Evolutionary conservation across 2,888 invertebrate species (phyloP), one percentile per base, ranked within the genome.

Genomic region (Alentia gelatinosa): DNA sequence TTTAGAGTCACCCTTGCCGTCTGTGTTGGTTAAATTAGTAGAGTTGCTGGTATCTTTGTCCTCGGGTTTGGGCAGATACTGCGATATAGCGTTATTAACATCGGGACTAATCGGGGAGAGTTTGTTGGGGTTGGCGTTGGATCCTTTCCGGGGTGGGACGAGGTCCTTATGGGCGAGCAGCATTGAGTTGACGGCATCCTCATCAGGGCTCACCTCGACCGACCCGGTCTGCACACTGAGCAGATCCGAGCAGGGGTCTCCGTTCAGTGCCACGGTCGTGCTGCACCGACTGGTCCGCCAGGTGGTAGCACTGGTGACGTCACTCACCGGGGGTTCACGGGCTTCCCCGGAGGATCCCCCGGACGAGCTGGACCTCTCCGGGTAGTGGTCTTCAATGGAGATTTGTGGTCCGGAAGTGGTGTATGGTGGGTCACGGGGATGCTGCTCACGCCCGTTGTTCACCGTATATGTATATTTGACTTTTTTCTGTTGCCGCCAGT

Each of bases 141-240:
- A 86, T 23, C 86, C 86, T 19, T 86, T 86, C 47, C 86, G 12
- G 1, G 86, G 86, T 47, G 86, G 86, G 15, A 86, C 47, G 30
- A 86, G 5, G 30, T 86, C 86, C 33, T 86, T 86, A 9, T 47
- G 30, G 12, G 86, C 26, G 3, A 86, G 42, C 23, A 86, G 86
- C 5, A 9, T 15, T 12, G 47, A 47, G n/a, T 9, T 30, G 5
- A 19, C 1, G 7, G 50, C 12, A n/a, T 1, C 5, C 26, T 86
- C 86, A 0, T 86, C 35, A 7, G 86, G 35, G 26, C 33, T 50
- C 15, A 33, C 86, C 30, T 42, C 19, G 26, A 86, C 19, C 33
- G 50, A 86, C 4, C 33, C 30, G 42, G 86, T 86, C n/a, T 42
- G 12, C 30, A 30, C 86, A 26, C 50, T 86, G 33, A 47, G 47